phyloP scores from a whole-genome alignment of 2,113 vertebrate species.

The Austrofundulus limnaeus region DNA sequence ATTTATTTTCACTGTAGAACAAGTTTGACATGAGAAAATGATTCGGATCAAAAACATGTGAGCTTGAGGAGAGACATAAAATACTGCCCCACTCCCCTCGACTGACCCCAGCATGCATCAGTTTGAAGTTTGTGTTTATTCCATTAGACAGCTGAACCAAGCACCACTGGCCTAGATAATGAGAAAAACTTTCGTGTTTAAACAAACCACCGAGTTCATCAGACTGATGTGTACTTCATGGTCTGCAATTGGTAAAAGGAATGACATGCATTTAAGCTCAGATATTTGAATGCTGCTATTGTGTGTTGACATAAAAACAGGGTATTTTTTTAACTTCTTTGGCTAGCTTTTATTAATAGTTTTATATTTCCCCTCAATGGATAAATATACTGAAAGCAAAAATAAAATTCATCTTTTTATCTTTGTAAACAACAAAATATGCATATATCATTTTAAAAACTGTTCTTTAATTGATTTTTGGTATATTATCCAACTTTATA shows the following conservation, averaged over 20 bases:
- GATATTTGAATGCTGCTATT: not conserved
- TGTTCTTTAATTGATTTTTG: no score
- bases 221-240: constrained; percentile 22
- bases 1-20: constrained; percentile 6
- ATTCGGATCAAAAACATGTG: not conserved
- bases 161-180: constrained; percentile 20
- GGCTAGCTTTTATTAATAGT: no score
- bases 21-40: not conserved
- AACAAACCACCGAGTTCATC: constrained; percentile 7
- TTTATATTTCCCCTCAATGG: no score
- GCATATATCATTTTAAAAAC: no score
- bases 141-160: not conserved
- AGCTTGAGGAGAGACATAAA: not conserved
- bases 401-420: no score
- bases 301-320: not conserved
- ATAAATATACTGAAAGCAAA: no score
- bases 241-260: constrained; percentile 20
- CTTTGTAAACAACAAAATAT: no score
- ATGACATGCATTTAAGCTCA: not conserved
- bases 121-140: constrained; percentile 1
- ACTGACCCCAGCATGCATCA: not conserved
- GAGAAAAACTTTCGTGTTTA: not conserved
- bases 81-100: not conserved
- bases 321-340: no score
- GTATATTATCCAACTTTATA: no score